Evolutionary conservation across 1,140 invertebrate species (phyloP).

Genomic region (Lanistes nyassanus): DNA sequence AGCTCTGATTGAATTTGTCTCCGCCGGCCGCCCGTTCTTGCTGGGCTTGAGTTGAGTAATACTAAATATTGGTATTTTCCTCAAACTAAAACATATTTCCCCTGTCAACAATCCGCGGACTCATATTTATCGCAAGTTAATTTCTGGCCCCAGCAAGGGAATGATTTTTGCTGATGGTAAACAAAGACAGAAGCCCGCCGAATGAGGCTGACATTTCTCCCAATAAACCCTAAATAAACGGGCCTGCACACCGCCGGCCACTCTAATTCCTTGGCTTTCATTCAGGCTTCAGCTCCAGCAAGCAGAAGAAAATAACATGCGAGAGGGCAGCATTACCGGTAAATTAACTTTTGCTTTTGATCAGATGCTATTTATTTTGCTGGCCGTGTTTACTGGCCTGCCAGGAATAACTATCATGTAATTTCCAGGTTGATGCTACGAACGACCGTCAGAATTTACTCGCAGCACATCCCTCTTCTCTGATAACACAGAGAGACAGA

Average conservation of each 20-base stretch:
- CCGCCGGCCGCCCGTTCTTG: constrained; percentile 9
- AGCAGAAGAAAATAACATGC: constrained; percentile 32
- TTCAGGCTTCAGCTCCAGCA: constrained; percentile 25
- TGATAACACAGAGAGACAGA: constrained; percentile 3
- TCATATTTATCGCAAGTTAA: constrained; percentile 39
- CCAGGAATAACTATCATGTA: constrained; percentile 30
- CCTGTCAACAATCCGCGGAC: constrained; percentile 25
- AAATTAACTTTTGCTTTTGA: constrained; percentile 44
- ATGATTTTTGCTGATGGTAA: constrained; percentile 37
- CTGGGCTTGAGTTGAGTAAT: constrained; percentile 27
- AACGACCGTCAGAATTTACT: constrained; percentile 23
- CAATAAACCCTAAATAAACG: constrained; percentile 39
- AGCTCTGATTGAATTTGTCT: constrained; percentile 19
- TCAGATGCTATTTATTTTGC: constrained; percentile 35
- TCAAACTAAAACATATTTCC: constrained; percentile 37
- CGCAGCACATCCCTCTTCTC: constrained; percentile 2
- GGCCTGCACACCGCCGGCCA: constrained; percentile 23
- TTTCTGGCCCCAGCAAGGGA: constrained; percentile 22
- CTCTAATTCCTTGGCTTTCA: constrained; percentile 31
- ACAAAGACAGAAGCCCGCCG: constrained; percentile 20
- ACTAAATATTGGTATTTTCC: constrained; percentile 39
- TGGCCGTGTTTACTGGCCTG: constrained; percentile 32
- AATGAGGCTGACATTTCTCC: constrained; percentile 30
- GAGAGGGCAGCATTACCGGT: constrained; percentile 31
- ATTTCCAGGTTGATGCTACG: constrained; percentile 27